Evolutionary conservation across 2,888 invertebrate species (phyloP).

Genomic region (Maniola hyperantus): DNA sequence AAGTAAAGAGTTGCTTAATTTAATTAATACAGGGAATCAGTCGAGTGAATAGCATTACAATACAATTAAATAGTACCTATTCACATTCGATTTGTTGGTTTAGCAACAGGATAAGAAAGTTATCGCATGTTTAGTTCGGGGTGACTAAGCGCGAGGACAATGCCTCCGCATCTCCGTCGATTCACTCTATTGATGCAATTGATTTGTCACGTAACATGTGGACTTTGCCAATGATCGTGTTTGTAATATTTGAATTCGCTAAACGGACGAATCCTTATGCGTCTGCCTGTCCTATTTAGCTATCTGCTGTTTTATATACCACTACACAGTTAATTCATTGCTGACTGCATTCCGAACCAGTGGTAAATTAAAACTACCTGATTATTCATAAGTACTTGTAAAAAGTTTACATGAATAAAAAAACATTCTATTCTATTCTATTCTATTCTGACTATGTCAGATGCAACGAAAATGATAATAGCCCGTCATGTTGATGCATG

Average conservation of each 20-base stretch:
- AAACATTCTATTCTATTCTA: too few relatives aligned
- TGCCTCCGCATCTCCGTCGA: conserved; percentile 30
- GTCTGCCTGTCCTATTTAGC: background rate
- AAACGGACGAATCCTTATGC: conserved; percentile 6
- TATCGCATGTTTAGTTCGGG: background rate
- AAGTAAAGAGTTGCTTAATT: too few relatives aligned
- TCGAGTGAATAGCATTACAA: background rate
- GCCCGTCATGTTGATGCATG: too few relatives aligned
- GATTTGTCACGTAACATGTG: conserved; percentile 36
- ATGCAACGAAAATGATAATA: too few relatives aligned
- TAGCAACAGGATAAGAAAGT: conserved; percentile 25
- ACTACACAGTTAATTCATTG: too few relatives aligned
- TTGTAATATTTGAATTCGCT: conserved; percentile 16
- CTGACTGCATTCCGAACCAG: too few relatives aligned
- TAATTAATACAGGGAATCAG: background rate
- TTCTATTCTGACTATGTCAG: too few relatives aligned
- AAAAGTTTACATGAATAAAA: too few relatives aligned
- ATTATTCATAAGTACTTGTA: too few relatives aligned
- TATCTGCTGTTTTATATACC: background rate
- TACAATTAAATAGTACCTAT: background rate
- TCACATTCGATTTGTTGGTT: too few relatives aligned
- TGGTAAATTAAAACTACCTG: too few relatives aligned
- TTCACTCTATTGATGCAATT: conserved; percentile 35
- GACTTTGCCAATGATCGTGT: conserved; percentile 22
- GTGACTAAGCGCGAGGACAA: conserved; percentile 32